Conservation (phyloP, 2,888 invertebrate genomes). For the Sinodicranocentrus sp. region DNA sequence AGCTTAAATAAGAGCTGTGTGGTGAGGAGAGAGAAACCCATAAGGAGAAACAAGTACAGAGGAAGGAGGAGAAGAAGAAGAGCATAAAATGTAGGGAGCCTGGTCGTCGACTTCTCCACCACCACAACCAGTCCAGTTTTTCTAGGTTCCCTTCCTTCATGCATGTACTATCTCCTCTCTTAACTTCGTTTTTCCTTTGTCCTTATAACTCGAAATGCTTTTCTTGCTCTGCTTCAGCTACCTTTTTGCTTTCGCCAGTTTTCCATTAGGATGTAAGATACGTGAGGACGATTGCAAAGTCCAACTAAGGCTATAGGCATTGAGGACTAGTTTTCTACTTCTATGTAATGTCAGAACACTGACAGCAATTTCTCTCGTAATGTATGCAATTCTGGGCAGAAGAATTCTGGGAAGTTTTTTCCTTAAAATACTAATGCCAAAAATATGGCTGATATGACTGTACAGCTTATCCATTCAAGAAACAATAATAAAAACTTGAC, state of each 20-base stretch:
- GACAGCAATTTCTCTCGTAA: conserved; percentile 1
- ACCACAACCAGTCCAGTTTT: conserved; percentile 68
- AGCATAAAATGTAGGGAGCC: conserved; percentile 49
- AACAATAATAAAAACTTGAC: too few species aligned
- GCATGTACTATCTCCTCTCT: conserved; percentile 12
- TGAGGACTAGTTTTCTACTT: conserved; percentile 19
- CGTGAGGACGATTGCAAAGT: too few species aligned
- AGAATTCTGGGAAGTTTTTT: not conserved
- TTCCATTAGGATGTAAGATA: not conserved
- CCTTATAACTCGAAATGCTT: conserved; percentile 2
- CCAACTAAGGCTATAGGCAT: too few species aligned
- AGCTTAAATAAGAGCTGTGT: not conserved
- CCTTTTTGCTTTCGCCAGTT: not conserved
- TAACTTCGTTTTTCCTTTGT: conserved; percentile 18
- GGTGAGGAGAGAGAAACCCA: not conserved
- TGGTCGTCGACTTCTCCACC: conserved; percentile 70
- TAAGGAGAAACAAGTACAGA: conserved; percentile 40
- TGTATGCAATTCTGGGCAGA: not conserved
- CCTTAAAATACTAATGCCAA: not conserved
- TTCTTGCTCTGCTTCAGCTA: conserved; percentile 15
- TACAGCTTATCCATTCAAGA: too few species aligned
- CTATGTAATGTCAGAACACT: conserved; percentile 14
- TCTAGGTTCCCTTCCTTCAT: conserved; percentile 55
- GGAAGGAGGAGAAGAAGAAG: conserved; percentile 53
- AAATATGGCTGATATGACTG: conserved; percentile 3